Percentiles rank a stretch among this genome's conserved stretches.
Conservation (phyloP, 2,797 vertebrate species). For the Fringilla coelebs region DNA sequence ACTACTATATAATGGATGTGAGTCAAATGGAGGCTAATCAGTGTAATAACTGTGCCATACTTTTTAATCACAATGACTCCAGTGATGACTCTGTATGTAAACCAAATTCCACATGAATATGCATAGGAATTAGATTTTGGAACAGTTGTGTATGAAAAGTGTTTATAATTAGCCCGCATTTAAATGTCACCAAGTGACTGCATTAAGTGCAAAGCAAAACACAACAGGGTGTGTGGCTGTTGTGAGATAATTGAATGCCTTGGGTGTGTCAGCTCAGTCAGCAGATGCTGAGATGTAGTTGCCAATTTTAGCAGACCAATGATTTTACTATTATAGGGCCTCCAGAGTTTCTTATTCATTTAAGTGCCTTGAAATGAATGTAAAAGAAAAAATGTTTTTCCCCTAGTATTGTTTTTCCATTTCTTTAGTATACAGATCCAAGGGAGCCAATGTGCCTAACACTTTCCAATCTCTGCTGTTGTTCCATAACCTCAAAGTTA, state of each 20-base stretch:
- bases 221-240: background rate
- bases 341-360: conserved; percentile 20
- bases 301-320: conserved; percentile 30
- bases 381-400: conserved; percentile 38
- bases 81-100: background rate
- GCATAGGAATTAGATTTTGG: conserved; percentile 28
- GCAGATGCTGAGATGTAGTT: conserved; percentile 27
- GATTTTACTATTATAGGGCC: background rate
- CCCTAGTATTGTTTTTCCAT: conserved; percentile 55
- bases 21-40: conserved; percentile 1
- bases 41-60: background rate
- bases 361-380: conserved; percentile 31
- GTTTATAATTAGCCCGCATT: background rate
- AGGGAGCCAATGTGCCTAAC: conserved; percentile 33
- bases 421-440: conserved; percentile 41
- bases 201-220: conserved; percentile 16
- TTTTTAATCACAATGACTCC: background rate
- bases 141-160: background rate
- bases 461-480: conserved; percentile 47
- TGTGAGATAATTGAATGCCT: conserved; percentile 26
- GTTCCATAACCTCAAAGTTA: conserved; percentile 52
- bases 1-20: background rate
- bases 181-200: conserved; percentile 24
- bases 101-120: conserved; percentile 1
- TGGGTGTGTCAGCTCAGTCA: conserved; percentile 45